Percentiles rank a stretch among this genome's conserved stretches.
Evolutionary conservation across 1,140 invertebrate species (phyloP).

Genomic region (Drosophila asahinai): DNA sequence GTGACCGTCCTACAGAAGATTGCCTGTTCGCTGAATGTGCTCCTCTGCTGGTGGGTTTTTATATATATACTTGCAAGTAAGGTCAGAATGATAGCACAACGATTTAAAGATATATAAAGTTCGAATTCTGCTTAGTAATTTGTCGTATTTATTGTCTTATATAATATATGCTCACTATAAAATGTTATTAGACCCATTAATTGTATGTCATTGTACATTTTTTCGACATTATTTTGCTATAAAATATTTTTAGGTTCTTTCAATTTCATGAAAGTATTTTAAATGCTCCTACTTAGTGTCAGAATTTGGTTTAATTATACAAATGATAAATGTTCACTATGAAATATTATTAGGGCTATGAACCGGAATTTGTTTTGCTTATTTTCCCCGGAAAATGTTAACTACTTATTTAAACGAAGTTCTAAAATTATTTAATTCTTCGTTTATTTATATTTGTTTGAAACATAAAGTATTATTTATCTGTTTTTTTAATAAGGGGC

Average conservation of each 20-base stretch:
- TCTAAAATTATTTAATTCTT: no score
- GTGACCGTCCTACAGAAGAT: conserved; percentile 67
- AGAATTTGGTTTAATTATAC: neutral
- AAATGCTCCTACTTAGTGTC: no score
- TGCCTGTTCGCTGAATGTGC: conserved; percentile 58
- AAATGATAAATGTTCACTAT: no score
- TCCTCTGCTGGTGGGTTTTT: conserved; percentile 71
- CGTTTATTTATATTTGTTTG: no score
- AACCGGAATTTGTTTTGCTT: no score
- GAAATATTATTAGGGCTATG: neutral
- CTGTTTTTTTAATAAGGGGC: no score
- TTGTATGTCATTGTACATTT: no score
- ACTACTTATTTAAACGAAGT: no score
- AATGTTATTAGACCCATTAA: neutral
- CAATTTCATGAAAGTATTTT: neutral
- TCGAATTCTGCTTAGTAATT: neutral
- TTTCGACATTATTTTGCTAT: neutral
- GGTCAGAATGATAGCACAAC: neutral
- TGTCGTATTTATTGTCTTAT: neutral
- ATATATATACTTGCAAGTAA: no score
- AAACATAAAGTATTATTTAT: no score
- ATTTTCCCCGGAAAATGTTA: no score
- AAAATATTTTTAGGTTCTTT: neutral
- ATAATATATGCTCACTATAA: neutral
- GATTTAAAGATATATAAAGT: neutral